phyloP scores from a whole-genome alignment of 2,113 vertebrate species.

The Puffinus mauretanicus region DNA sequence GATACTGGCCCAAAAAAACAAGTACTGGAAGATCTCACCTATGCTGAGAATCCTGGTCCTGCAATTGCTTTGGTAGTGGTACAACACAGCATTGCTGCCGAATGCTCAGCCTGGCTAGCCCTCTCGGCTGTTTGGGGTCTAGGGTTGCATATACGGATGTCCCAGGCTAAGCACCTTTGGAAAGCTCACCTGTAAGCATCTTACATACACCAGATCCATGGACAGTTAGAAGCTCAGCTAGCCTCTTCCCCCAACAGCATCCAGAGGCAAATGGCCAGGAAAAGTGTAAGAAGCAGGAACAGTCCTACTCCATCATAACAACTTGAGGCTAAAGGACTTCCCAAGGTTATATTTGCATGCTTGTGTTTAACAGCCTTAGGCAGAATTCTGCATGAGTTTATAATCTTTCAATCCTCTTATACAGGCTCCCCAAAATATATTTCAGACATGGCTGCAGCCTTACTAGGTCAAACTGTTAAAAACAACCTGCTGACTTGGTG shows the following conservation, averaged over 20 bases:
- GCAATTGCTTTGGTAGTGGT: background rate
- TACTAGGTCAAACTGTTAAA: background rate
- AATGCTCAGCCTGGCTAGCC: background rate
- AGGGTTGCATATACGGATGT: background rate
- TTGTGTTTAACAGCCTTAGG: background rate
- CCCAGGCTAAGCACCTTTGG: background rate
- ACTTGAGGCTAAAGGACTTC: background rate
- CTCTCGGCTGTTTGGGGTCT: background rate
- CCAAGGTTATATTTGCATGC: background rate
- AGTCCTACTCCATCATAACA: background rate
- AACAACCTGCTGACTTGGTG: background rate
- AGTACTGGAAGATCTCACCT: background rate
- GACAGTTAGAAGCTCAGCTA: background rate
- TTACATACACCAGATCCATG: background rate
- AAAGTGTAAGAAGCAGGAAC: background rate
- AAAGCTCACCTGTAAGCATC: background rate
- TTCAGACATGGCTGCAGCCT: background rate
- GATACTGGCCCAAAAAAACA: background rate
- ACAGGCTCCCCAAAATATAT: background rate
- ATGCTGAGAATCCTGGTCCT: background rate
- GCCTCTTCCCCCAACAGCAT: background rate
- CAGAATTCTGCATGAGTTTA: background rate
- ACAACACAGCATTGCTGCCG: background rate
- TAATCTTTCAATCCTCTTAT: background rate
- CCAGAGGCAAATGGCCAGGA: background rate